phyloP scores from a whole-genome alignment of 2,113 vertebrate genomes.

The Sapayoa aenigma region DNA sequence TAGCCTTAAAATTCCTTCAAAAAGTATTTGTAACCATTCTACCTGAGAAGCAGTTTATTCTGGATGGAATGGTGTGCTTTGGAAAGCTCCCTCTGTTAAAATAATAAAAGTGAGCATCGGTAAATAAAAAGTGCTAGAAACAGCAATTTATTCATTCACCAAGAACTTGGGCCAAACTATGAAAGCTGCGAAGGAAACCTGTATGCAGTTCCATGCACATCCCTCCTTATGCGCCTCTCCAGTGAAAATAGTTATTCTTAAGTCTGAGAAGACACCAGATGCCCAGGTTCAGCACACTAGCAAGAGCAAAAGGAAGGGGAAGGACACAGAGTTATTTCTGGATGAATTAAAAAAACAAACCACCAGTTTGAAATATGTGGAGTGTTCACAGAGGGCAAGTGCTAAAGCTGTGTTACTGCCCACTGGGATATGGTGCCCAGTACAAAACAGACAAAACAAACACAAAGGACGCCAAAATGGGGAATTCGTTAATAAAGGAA shows the following conservation, averaged over 20 bases:
- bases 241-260: not conserved
- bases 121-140: slow-evolving; percentile 7
- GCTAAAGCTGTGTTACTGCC: not conserved
- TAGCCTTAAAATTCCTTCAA: slow-evolving; percentile 25
- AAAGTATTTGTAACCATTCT: not conserved
- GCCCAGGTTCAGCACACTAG: not conserved
- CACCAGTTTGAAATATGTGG: not conserved
- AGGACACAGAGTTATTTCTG: not conserved
- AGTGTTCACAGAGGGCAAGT: not conserved
- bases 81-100: not conserved
- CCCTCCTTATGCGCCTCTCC: not conserved
- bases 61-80: not conserved
- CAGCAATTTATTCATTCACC: not conserved
- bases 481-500: slow-evolving; percentile 37
- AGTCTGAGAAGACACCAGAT: not conserved
- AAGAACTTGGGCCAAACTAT: not conserved
- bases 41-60: slow-evolving; percentile 15
- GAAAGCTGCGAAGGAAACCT: not conserved
- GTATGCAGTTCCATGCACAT: not conserved
- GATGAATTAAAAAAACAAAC: not conserved
- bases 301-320: not conserved
- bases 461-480: not conserved
- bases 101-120: not conserved
- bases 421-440: not conserved
- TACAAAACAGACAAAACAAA: not conserved